Conservation (phyloP, 2,797 vertebrate genomes). For the Falco concolor region DNA sequence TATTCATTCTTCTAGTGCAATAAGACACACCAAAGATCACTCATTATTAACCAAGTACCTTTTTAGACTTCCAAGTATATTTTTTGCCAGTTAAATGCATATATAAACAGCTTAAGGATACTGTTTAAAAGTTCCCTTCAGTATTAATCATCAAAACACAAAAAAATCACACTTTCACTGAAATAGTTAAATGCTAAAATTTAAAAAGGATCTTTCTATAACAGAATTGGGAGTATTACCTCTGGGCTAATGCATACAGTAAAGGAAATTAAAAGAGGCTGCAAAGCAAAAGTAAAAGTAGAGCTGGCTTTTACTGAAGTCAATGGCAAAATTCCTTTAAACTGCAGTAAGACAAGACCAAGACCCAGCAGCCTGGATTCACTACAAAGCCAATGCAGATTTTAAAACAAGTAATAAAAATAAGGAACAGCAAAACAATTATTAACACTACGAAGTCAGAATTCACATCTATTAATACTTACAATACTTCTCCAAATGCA, state of each 20-base stretch:
- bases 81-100: not conserved
- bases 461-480: not conserved
- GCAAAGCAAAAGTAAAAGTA: conserved; percentile 46
- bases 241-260: not conserved
- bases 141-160: not conserved
- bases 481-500: not conserved
- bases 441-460: not conserved
- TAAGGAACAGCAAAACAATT: not conserved
- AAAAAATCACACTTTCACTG: not conserved
- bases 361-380: not conserved
- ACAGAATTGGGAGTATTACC: not conserved
- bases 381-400: not conserved
- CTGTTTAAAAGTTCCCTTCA: not conserved
- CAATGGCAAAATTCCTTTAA: conserved; percentile 17
- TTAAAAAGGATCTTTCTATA: not conserved
- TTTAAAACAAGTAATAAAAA: not conserved
- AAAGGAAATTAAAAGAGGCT: conserved; percentile 42
- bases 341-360: not conserved
- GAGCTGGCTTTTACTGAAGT: not conserved
- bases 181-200: not conserved
- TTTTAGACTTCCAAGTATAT: not conserved
- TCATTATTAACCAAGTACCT: not conserved
- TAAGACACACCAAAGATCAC: not conserved
- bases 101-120: not conserved
- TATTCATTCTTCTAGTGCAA: not conserved